Evolutionary conservation across 2,888 invertebrate genomes (phyloP), one percentile per base, ranked within the genome.

Genomic region (Phymatocera aterrima): DNA sequence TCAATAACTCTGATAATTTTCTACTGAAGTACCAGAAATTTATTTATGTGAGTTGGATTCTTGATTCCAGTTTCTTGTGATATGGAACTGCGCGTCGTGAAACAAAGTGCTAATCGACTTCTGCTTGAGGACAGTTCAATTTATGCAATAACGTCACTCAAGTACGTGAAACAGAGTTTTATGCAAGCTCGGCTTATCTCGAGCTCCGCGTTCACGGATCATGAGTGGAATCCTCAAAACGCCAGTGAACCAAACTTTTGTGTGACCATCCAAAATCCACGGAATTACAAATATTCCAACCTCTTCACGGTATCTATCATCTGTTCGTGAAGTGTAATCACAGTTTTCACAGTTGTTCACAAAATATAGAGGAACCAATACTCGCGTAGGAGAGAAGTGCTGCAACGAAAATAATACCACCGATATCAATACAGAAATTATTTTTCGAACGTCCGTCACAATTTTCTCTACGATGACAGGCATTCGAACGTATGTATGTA

Each of bases 261-360:
- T 21, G 3, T 8, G 34, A 34, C 61, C n/a, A n/a, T 61, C 10
- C 61, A 8, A 15, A n/a, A 24, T 10, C 61, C 61, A 3, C 34
- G 61, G 61, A 61, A 31, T 34, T 61, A n/a, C 34, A 64, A 61
- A 61, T 37, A 37, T 61, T 37, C n/a, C 15, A 51, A 15, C 15
- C 15, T 15, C 15, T 40, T 40, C 40, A n/a, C 15, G 3, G 46
- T 12, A 12, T 24, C 3, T 12, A 12, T 24, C 3, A 24, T 18
- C 3, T 24, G 12, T n/a, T 54, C 54, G 51, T 51, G n/a, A 10
- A 18, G 40, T 8, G 8, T 21, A 18, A 51, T 1, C 12, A 24
- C 54, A 12, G 54, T 10, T 6, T 54, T 54, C 24, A 5, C 24
- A 54, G 12, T 54, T 10, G 24, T 12, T 18, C 6, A 15, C 46